Base-by-base conservation (phyloP, 1,140 invertebrate genomes). In the Meteorus sp. region DNA sequence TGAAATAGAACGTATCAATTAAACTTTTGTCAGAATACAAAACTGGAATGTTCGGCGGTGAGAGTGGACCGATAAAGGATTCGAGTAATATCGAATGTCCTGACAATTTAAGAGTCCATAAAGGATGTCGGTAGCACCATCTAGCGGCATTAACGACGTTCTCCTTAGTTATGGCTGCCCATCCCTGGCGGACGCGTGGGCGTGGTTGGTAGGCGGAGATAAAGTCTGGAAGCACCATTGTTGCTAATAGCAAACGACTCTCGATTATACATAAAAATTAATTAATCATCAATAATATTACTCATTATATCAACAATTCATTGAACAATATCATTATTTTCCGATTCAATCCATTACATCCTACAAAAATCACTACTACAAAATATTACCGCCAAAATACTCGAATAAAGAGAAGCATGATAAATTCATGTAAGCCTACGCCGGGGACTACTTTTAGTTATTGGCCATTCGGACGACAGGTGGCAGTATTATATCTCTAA, bases 111-210 rank as follows among this genome's bases (percentile, higher is more conserved):
- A 59, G 37, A 48, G n/a, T n/a, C n/a, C n/a, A n/a, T 51, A 59
- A 59, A 48, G 59, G 52, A 56, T 61, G 61, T 45, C 65, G 62
- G 65, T 65, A 70, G 64, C 74, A 75, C 74, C 77, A 80, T 78
- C 77, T 78, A 72, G 66, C 70, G 69, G 68, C 60, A 61, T 69
- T 62, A 69, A 73, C 65, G 61, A 71, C 61, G 57, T 72, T 66
- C 64, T 50, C 52, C 62, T 76, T 78, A 78, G 73, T 79, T 78
- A 78, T 79, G 76, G 77, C 77, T 75, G 77, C 74, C 73, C 63
- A 60, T 60, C 70, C 68, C 66, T 66, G 45, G 39, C 17, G 53
- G 29, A 15, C 43, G 52, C 41, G 69, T 69, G 67, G 73, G 72
- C 73, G 72, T 73, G 72, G 66, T 59, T 64, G 66, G 63, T 61